Conservation (phyloP, 2,113 vertebrate species). For the Corythoichthys haematopterus region DNA sequence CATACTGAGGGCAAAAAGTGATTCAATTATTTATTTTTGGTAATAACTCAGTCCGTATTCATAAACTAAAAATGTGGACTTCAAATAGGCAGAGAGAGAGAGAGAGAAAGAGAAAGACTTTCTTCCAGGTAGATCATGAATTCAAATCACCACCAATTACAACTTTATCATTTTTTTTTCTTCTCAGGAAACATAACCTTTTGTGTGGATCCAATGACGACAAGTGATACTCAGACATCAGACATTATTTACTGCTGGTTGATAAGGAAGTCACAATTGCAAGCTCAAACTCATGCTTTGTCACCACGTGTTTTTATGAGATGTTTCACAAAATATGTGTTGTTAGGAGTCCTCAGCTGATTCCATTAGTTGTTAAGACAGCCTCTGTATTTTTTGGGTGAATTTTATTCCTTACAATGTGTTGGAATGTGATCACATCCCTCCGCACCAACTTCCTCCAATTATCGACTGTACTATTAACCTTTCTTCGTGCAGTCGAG, state of each 20-base stretch:
- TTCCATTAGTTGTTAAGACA: not conserved
- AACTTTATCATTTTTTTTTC: not conserved
- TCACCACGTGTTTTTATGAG: slow-evolving; percentile 21
- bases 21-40: too few species aligned
- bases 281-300: slow-evolving; percentile 9
- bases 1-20: too few species aligned
- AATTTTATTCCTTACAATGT: not conserved
- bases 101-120: too few species aligned
- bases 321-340: slow-evolving; percentile 6
- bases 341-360: slow-evolving; percentile 16
- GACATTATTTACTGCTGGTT: slow-evolving; percentile 11
- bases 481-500: not conserved
- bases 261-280: slow-evolving; percentile 25
- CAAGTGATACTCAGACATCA: slow-evolving; percentile 14
- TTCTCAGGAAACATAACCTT: not conserved
- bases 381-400: not conserved
- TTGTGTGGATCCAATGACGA: slow-evolving; percentile 29
- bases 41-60: too few species aligned
- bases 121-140: too few species aligned
- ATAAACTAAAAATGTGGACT: too few species aligned
- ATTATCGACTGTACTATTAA: not conserved
- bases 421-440: not conserved
- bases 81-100: too few species aligned
- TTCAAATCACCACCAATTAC: not conserved
- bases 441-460: not conserved